Conservation (phyloP, 1,140 invertebrate species). For the Penaeus chinensis region DNA sequence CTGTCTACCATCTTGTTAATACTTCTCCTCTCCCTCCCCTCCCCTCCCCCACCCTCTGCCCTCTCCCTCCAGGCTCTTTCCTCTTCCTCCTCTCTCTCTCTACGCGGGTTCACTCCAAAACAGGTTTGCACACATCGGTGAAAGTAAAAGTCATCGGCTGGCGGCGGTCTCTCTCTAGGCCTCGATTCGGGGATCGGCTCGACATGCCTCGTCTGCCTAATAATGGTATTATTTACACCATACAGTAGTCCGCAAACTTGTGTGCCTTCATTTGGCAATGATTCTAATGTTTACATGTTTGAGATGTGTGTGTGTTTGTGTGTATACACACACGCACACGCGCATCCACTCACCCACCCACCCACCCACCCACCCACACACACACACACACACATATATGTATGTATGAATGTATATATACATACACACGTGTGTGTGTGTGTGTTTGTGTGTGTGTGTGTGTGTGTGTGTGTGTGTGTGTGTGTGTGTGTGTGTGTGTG, state of each 20-base stretch:
- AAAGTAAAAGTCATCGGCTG: not conserved
- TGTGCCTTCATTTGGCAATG: too few relatives aligned
- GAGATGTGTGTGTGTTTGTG: not conserved
- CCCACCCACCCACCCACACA: not conserved
- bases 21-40: not conserved
- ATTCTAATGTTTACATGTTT: too few relatives aligned
- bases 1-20: not conserved
- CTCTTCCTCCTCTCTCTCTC: slow-evolving; percentile 22
- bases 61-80: not conserved
- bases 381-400: too few relatives aligned
- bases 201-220: too few relatives aligned
- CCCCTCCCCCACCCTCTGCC: not conserved
- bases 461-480: too few relatives aligned
- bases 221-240: too few relatives aligned
- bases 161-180: not conserved
- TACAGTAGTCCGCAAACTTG: too few relatives aligned
- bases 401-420: too few relatives aligned
- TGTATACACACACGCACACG: too few relatives aligned
- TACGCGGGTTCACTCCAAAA: not conserved
- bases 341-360: not conserved
- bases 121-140: slow-evolving; percentile 10
- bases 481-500: too few relatives aligned
- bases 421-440: too few relatives aligned
- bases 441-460: too few relatives aligned
- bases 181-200: not conserved